A percentile compares a stretch with the other conserved stretches of the same genome.
Evolutionary conservation across 2,888 invertebrate genomes (phyloP).

Genomic region (Meliscaeva auricollis): DNA sequence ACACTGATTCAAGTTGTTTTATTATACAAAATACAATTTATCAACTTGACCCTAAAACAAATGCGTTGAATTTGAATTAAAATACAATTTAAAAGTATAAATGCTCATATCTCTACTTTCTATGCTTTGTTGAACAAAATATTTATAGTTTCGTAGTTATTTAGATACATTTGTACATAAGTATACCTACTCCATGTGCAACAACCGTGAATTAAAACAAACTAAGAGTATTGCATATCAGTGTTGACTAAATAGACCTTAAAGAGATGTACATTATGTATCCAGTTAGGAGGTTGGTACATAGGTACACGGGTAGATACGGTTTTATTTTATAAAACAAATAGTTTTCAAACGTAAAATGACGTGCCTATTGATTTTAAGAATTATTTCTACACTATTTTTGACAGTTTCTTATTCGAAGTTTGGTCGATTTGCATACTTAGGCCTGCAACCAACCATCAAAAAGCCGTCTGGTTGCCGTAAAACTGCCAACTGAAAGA

Average conservation of each 20-base stretch:
- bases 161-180: background rate
- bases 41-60: conserved; percentile 43
- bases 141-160: background rate
- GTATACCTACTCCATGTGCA: conserved; percentile 3
- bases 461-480: too few relatives aligned
- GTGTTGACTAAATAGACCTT: conserved; percentile 12
- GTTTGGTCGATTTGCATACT: too few relatives aligned
- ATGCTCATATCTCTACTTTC: conserved; percentile 22
- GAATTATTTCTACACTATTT: too few relatives aligned
- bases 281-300: too few relatives aligned
- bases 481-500: too few relatives aligned
- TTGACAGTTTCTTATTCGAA: too few relatives aligned
- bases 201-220: conserved; percentile 25
- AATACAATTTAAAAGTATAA: conserved; percentile 32
- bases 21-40: conserved; percentile 42
- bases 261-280: background rate
- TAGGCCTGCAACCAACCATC: too few relatives aligned
- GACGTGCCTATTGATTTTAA: too few relatives aligned
- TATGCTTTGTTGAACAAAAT: conserved; percentile 40
- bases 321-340: too few relatives aligned
- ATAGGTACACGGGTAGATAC: too few relatives aligned
- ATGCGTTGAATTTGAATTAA: conserved; percentile 23
- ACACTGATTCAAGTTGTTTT: conserved; percentile 39
- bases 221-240: background rate
- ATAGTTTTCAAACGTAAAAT: too few relatives aligned